A percentile compares a stretch with the other conserved stretches of the same genome.
Evolutionary conservation across 35 echinoderm and acorn worm genomes (phyloP).

Genomic region (Eucidaris tribuloides): DNA sequence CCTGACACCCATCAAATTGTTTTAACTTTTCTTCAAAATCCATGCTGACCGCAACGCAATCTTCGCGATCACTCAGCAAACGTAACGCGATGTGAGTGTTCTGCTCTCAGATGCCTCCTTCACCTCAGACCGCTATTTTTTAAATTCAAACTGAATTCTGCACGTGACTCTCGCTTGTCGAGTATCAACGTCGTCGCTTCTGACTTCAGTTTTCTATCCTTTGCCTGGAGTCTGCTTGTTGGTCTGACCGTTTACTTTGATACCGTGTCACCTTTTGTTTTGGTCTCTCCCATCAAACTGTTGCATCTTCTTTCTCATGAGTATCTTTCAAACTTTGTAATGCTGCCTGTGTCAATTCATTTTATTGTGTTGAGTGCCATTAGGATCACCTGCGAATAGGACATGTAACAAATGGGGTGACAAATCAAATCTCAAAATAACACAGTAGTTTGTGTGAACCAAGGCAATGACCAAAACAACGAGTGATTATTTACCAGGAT

Average conservation of each 20-base stretch:
- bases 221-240: conserved; percentile 62
- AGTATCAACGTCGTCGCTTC: conserved; percentile 49
- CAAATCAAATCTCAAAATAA: too few relatives aligned
- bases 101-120: conserved; percentile 68
- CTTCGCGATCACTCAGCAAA: conserved; percentile 74
- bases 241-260: conserved; percentile 63
- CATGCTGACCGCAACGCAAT: conserved; percentile 69
- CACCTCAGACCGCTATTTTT: conserved; percentile 50
- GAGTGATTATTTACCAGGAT: too few relatives aligned
- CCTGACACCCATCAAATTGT: conserved; percentile 80
- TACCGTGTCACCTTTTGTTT: conserved; percentile 72
- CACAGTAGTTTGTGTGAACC: too few relatives aligned
- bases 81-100: conserved; percentile 89
- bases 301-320: conserved; percentile 91
- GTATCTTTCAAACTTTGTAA: conserved; percentile 77
- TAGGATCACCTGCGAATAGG: too few relatives aligned
- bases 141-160: conserved; percentile 76
- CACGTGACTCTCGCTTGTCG: conserved; percentile 49
- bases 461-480: too few relatives aligned
- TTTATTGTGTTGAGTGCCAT: too few relatives aligned
- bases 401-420: too few relatives aligned
- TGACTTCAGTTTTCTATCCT: conserved; percentile 70
- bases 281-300: conserved; percentile 81
- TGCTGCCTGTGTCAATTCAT: too few relatives aligned
- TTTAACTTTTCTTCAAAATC: conserved; percentile 80